phyloP scores from a whole-genome alignment of 1,140 invertebrate genomes.

The Drosophila insularis region DNA sequence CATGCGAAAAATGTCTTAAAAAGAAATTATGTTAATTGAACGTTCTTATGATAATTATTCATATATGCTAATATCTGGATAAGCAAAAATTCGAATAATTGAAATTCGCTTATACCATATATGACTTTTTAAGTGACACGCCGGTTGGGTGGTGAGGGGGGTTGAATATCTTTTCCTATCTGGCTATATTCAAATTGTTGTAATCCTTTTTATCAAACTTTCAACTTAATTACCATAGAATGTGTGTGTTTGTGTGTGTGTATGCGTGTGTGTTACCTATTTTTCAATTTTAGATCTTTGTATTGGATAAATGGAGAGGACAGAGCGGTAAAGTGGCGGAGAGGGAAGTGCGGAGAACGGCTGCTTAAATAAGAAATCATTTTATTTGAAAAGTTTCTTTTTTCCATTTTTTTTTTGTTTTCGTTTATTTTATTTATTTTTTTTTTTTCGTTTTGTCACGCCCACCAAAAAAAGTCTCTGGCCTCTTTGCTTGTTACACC shows the following conservation, averaged over 20 bases:
- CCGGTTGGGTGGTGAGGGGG: too few species aligned
- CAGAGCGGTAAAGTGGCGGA: neutral
- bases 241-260: neutral
- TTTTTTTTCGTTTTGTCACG: conserved; percentile 34
- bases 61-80: too few species aligned
- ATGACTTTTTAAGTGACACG: too few species aligned
- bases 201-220: conserved; percentile 3
- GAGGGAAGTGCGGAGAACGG: conserved; percentile 49
- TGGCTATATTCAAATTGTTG: neutral
- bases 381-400: conserved; percentile 72
- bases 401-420: conserved; percentile 6
- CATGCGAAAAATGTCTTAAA: too few species aligned
- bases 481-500: neutral
- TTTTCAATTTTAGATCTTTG: conserved; percentile 16
- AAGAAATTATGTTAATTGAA: too few species aligned
- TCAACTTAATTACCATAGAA: conserved; percentile 11
- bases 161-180: neutral
- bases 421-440: conserved; percentile 14
- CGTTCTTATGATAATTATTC: too few species aligned
- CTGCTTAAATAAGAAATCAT: conserved; percentile 76
- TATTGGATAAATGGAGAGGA: neutral
- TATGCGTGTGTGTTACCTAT: neutral
- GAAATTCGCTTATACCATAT: too few species aligned
- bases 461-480: conserved; percentile 4
- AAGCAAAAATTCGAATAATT: too few species aligned